A percentile compares a stretch with the other conserved stretches of the same genome.
These are phyloP conservation scores for Perca fluviatilis DNA, from an alignment of 2,113 vertebrate genomes.

Conservation along the genomic window DNA sequence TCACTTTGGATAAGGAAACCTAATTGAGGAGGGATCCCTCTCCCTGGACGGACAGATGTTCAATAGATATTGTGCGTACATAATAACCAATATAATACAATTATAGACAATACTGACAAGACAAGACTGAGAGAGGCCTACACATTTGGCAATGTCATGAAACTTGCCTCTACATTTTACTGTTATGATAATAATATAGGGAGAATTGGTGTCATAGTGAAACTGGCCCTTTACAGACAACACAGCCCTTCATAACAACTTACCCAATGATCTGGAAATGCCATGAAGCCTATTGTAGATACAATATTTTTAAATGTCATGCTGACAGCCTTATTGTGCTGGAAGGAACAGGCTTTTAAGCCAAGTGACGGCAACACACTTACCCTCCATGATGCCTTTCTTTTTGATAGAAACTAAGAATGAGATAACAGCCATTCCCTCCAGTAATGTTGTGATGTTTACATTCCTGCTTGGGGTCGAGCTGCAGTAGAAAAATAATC, in stretches of 20 bases:
- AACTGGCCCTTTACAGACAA: not conserved
- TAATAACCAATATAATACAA: not conserved
- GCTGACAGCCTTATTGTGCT: slow-evolving; percentile 11
- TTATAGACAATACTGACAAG: not conserved
- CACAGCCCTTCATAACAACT: not conserved
- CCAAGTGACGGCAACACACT: not conserved
- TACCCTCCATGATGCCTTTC: slow-evolving; percentile 25
- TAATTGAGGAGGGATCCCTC: not conserved
- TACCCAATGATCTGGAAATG: slow-evolving; percentile 6
- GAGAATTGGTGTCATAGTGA: slow-evolving; percentile 44
- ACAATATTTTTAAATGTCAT: slow-evolving; percentile 37
- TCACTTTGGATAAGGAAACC: not conserved
- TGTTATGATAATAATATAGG: slow-evolving; percentile 2
- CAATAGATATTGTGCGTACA: not conserved
- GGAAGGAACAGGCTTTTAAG: not conserved
- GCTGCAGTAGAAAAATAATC: slow-evolving; percentile 63
- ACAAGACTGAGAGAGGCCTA: not conserved
- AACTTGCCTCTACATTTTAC: slow-evolving; percentile 2
- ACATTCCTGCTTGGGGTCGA: slow-evolving; percentile 52
- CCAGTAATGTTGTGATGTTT: slow-evolving; percentile 49
- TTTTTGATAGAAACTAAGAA: slow-evolving; percentile 15
- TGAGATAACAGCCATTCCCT: slow-evolving; percentile 25
- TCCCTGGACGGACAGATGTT: not conserved
- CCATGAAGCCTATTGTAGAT: not conserved
- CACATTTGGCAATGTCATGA: not conserved